These are phyloP conservation scores for Acleris literana DNA, from an alignment of 2,888 invertebrate species.

Conservation along the genomic window DNA sequence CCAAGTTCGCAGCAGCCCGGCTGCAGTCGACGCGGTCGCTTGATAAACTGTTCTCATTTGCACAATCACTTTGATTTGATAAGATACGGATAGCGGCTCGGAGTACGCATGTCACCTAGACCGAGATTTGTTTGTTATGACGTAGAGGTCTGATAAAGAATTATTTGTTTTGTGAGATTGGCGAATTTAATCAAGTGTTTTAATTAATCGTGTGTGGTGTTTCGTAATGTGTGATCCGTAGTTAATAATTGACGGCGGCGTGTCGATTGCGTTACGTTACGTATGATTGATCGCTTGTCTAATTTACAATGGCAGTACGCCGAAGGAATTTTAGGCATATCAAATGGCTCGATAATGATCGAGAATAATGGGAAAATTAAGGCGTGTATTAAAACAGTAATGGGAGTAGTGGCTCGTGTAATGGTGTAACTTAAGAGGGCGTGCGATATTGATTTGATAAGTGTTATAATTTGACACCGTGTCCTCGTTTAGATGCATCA, in stretches of 20 bases:
- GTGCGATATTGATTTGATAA: background rate
- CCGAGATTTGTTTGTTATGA: conserved; percentile 76
- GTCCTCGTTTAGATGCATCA: too few relatives aligned
- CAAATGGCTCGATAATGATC: conserved; percentile 23
- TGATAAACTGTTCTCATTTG: conserved; percentile 77
- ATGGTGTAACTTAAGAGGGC: conserved; percentile 17
- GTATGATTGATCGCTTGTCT: conserved; percentile 32
- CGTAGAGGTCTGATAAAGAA: conserved; percentile 56
- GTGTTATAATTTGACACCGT: background rate
- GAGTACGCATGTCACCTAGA: conserved; percentile 68
- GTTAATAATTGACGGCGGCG: conserved; percentile 23
- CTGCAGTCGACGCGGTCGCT: conserved; percentile 52
- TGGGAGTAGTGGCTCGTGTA: conserved; percentile 25
- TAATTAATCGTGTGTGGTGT: conserved; percentile 26
- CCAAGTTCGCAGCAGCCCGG: conserved; percentile 63
- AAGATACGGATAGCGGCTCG: conserved; percentile 69
- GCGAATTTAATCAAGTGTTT: conserved; percentile 30
- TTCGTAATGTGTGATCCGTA: conserved; percentile 21
- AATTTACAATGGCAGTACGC: conserved; percentile 30
- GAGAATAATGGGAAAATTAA: conserved; percentile 27
- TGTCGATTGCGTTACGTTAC: conserved; percentile 27
- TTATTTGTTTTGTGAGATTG: conserved; percentile 43
- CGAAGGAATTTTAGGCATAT: conserved; percentile 28
- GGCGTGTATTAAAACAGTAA: conserved; percentile 23
- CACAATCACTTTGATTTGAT: conserved; percentile 76